Percentiles rank a stretch among this genome's conserved stretches.
These are phyloP conservation scores for Agrochola lychnidis DNA, from an alignment of 2,888 invertebrate genomes.

Conservation along the genomic window DNA sequence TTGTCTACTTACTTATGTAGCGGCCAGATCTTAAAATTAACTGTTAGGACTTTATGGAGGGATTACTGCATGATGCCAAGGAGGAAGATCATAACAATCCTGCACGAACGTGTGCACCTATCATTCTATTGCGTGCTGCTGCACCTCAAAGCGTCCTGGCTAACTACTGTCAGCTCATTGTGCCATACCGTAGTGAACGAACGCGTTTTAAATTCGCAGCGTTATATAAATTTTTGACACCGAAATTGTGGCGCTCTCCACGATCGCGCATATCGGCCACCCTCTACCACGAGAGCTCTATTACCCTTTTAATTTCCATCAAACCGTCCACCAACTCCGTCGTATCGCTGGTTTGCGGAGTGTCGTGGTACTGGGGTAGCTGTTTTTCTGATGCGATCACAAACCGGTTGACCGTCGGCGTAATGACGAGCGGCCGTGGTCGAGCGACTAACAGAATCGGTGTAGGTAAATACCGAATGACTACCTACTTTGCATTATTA, in stretches of 20 bases:
- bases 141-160: not conserved
- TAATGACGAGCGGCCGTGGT: constrained; percentile 83
- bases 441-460: constrained; percentile 73
- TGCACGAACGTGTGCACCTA: not conserved
- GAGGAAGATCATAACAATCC: constrained; percentile 21
- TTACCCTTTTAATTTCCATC: constrained; percentile 49
- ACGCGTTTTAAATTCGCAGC: constrained; percentile 76
- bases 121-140: not conserved
- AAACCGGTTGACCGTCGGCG: constrained; percentile 89
- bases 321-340: constrained; percentile 18
- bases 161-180: constrained; percentile 34
- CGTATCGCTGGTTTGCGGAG: constrained; percentile 40
- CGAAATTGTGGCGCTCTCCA: constrained; percentile 83
- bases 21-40: not conserved
- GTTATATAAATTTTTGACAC: constrained; percentile 85
- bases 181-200: constrained; percentile 45
- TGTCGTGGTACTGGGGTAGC: constrained; percentile 82
- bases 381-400: constrained; percentile 89
- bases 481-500: constrained; percentile 84
- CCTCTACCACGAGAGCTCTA: constrained; percentile 76
- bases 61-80: not conserved
- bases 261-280: constrained; percentile 80
- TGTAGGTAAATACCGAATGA: constrained; percentile 83
- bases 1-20: not conserved
- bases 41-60: not conserved